Percentiles rank a stretch among this genome's conserved stretches.
Evolutionary conservation across 2,797 vertebrate genomes (phyloP).

Genomic region (Microcaecilia unicolor): DNA sequence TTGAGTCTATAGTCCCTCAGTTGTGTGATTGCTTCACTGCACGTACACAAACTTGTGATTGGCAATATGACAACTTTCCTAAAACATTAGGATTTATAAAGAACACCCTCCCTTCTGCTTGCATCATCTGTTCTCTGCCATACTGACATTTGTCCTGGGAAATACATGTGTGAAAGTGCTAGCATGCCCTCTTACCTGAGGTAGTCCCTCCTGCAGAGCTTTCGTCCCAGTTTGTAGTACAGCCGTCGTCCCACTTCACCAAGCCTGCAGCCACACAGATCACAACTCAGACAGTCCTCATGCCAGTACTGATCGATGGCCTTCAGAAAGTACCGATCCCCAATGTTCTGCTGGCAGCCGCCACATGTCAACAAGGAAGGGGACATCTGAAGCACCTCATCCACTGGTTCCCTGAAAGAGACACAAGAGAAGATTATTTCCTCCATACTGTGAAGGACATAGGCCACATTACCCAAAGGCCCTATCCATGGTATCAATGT

Average conservation of each 20-base stretch:
- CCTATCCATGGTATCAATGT: no score
- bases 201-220: constrained; percentile 92
- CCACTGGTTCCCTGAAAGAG: constrained; percentile 79
- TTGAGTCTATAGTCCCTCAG: no score
- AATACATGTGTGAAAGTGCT: no score
- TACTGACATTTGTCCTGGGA: no score
- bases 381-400: constrained; percentile 96
- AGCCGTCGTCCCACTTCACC: constrained; percentile 90
- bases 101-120: no score
- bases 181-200: constrained; percentile 79
- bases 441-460: no score
- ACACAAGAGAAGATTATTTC: no score
- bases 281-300: constrained; percentile 96
- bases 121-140: no score
- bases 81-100: no score
- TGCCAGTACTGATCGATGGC: constrained; percentile 99
- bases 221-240: constrained; percentile 95
- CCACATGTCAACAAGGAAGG: constrained; percentile 90
- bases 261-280: constrained; percentile 90
- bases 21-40: no score
- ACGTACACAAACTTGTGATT: no score
- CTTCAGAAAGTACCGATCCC: constrained; percentile 96
- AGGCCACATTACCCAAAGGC: neutral
- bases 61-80: no score
- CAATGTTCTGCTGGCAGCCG: constrained; percentile 96